Conservation (phyloP, 2,888 invertebrate genomes). For the Galerucella calmariensis region DNA sequence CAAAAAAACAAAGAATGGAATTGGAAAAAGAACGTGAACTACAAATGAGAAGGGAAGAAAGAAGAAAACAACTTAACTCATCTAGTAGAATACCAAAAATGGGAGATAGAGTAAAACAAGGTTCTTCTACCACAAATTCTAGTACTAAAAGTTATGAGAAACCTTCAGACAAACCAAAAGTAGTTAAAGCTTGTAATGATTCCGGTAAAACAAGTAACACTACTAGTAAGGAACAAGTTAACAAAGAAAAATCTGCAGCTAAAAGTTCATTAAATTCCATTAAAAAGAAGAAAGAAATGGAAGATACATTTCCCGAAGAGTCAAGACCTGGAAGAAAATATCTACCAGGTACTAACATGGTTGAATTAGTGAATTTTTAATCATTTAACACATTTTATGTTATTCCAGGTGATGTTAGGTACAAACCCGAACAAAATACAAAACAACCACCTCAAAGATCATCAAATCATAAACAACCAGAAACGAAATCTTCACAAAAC, state of each 20-base stretch:
- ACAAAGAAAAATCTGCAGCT: conserved; percentile 18
- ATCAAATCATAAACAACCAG: conserved; percentile 58
- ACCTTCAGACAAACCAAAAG: conserved; percentile 8
- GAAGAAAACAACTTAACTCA: conserved; percentile 43
- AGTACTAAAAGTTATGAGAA: conserved; percentile 37
- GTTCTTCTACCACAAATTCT: conserved; percentile 64
- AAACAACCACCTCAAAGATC: conserved; percentile 68
- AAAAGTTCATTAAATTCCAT: conserved; percentile 16
- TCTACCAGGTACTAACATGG: conserved; percentile 22
- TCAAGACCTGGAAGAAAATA: conserved; percentile 31
- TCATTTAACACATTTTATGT: neutral
- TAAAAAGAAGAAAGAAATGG: conserved; percentile 13
- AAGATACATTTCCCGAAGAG: conserved; percentile 16
- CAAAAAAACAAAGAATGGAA: conserved; percentile 82
- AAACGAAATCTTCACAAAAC: neutral
- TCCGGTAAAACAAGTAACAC: neutral
- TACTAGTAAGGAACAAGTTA: too few species aligned
- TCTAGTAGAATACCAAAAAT: conserved; percentile 45
- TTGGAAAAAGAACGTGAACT: conserved; percentile 77
- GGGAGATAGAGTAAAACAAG: conserved; percentile 26
- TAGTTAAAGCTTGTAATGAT: conserved; percentile 2
- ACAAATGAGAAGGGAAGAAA: conserved; percentile 68
- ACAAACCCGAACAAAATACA: conserved; percentile 51
- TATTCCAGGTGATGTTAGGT: conserved; percentile 32
- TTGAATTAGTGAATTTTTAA: too few species aligned